Conservation (phyloP, 2,797 vertebrate genomes). For the Distichodus sexfasciatus region DNA sequence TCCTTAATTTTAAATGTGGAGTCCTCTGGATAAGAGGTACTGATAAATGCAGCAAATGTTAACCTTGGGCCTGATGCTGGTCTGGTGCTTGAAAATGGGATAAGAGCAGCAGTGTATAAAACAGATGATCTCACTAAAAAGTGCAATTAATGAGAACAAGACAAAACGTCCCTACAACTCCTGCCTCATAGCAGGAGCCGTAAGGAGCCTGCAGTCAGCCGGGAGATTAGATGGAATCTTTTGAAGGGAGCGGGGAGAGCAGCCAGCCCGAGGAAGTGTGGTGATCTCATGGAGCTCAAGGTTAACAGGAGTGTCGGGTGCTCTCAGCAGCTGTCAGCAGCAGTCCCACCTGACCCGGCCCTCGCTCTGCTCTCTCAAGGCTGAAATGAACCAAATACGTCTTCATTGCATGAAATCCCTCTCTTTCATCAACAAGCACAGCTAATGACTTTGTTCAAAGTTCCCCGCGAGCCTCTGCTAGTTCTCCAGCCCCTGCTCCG, state of each 20-base stretch:
- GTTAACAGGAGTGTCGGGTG: constrained; percentile 44
- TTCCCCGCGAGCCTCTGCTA: background rate
- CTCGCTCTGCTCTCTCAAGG: constrained; percentile 40
- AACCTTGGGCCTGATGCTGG: no score
- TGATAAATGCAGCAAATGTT: no score
- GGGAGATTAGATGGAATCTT: constrained; percentile 30
- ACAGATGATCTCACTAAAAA: no score
- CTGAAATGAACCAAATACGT: constrained; percentile 43
- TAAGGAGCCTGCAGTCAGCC: no score
- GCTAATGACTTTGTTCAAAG: constrained; percentile 44
- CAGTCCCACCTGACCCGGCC: constrained; percentile 22
- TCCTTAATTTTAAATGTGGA: no score
- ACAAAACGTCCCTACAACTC: background rate
- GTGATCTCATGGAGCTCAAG: constrained; percentile 45
- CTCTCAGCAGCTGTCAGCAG: constrained; percentile 44
- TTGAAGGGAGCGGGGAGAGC: constrained; percentile 30
- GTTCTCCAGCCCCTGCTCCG: constrained; percentile 21
- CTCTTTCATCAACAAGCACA: constrained; percentile 43
- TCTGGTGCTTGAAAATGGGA: no score
- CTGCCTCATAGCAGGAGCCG: background rate
- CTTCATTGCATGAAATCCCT: constrained; percentile 22
- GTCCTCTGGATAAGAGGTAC: no score
- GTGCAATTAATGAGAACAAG: no score
- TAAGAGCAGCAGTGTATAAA: no score
- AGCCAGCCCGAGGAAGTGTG: constrained; percentile 1